Percentiles rank a stretch among this genome's conserved stretches.
These are phyloP conservation scores for Euphysa ruthae DNA, from an alignment of 30 jellyfish, hydroid and myxozoan species.

Conservation along the genomic window DNA sequence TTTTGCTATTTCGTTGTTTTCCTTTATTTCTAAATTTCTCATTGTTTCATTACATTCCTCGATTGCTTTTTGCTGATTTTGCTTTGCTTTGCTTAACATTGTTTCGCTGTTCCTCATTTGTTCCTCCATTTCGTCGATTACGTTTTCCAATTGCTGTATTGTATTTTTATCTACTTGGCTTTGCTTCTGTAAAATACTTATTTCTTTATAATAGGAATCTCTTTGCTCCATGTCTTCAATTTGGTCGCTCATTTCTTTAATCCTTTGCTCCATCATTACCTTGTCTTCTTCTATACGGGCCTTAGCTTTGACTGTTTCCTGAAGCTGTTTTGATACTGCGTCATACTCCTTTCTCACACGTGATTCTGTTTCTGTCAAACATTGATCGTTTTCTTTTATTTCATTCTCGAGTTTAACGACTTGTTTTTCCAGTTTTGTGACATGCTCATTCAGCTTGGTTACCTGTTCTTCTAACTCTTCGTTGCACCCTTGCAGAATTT, in stretches of 20 bases:
- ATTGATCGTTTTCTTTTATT: constrained; percentile 12
- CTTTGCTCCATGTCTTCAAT: neutral
- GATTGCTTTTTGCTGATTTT: neutral
- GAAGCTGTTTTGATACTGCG: constrained; percentile 7
- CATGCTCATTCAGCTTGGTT: constrained; percentile 20
- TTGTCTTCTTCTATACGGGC: constrained; percentile 8
- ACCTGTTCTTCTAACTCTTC: constrained; percentile 35
- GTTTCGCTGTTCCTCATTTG: constrained; percentile 12
- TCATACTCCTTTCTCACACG: constrained; percentile 25
- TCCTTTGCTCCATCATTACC: constrained; percentile 2
- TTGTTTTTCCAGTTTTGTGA: constrained; percentile 28
- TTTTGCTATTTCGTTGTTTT: constrained; percentile 4
- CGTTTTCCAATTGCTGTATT: neutral
- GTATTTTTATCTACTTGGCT: neutral
- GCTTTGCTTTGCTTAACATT: neutral
- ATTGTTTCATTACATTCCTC: constrained; percentile 2
- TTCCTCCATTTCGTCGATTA: constrained; percentile 7
- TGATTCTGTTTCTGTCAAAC: too few relatives aligned
- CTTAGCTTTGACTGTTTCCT: constrained; percentile 14
- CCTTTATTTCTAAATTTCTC: constrained; percentile 6
- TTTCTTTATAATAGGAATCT: constrained; percentile 3
- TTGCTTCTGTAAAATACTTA: neutral
- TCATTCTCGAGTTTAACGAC: neutral
- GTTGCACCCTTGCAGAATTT: constrained; percentile 31
- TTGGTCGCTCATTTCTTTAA: neutral